Evolutionary conservation across 1,140 invertebrate species (phyloP), one percentile per base, ranked within the genome.

Genomic region (Ladona fulva): DNA sequence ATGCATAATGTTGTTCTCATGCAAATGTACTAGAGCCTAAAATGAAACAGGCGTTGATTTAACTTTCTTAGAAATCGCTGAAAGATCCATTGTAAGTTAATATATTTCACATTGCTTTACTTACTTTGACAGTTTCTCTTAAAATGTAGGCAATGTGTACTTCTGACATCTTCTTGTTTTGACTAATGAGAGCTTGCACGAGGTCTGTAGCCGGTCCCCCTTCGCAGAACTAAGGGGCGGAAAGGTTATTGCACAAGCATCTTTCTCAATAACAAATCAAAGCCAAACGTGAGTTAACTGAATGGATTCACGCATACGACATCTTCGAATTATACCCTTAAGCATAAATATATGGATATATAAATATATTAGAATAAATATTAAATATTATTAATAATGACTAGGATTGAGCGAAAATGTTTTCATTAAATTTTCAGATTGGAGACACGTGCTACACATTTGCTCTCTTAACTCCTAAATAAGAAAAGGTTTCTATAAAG

Each of bases 81-180:
- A 52, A 77, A 76, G 24, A 75, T 66, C 66, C 74, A 24, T 52
- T 24, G 22, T 37, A 77, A 77, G 0, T 25, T 6, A 75, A 25
- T 75, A 24, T 75, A 75, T 75, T 37, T 25, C n/a, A 6, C 24
- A 14, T 37, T 37, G 3, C 8, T 8, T 37, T 8, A 37, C 84
- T 87, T 88, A 93, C 92, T 88, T 93, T 92, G 79, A 95, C 92
- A 80, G 91, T 90, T 89, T 96, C 94, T 82, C 91, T 92, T 75
- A 97, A 87, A 80, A 97, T 93, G 84, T 92, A 95, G 76, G 92
- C 93, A 79, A 97, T 95, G 82, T 97, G 92, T 82, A 93, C 91
- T 84, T 97, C 95, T 44, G 88, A 88, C 89, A 96, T 90, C 85
- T 91, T 89, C 83, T 91, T 90, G 82, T 92, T 90, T 78, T 88